Percentiles rank a stretch among this genome's conserved stretches.
Evolutionary conservation across 2,797 vertebrate genomes (phyloP).

Genomic region (Bradypodion ventrale): DNA sequence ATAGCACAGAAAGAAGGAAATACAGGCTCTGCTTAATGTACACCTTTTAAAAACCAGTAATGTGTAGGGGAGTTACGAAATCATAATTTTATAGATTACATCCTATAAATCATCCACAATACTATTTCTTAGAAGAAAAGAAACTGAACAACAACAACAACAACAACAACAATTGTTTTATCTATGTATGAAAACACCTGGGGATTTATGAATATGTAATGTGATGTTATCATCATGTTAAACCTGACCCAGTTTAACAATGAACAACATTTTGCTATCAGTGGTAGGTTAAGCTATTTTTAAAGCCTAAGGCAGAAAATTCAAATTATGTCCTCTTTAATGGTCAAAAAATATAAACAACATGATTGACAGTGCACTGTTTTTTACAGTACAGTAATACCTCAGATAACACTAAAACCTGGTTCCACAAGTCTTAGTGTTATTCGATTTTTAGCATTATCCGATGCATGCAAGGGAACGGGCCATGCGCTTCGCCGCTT

Average conservation of each 20-base stretch:
- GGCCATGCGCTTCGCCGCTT: too few species aligned
- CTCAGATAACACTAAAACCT: too few species aligned
- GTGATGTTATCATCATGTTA: not conserved
- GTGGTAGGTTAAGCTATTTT: not conserved
- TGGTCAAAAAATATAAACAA: not conserved
- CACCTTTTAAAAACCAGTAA: not conserved
- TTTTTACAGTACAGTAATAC: too few species aligned
- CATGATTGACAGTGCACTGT: not conserved
- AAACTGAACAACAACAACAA: too few species aligned
- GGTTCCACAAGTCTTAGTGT: too few species aligned
- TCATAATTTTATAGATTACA: not conserved
- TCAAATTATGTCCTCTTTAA: not conserved
- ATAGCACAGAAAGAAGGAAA: slow-evolving; percentile 4
- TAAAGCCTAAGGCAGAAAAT: not conserved
- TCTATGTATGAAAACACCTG: not conserved
- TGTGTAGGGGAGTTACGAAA: not conserved
- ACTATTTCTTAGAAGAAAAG: not conserved
- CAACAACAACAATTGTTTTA: too few species aligned
- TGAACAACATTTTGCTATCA: not conserved
- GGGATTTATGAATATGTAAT: not conserved
- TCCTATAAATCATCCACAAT: not conserved
- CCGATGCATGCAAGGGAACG: too few species aligned
- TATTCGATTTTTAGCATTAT: too few species aligned
- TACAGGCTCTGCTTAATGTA: not conserved
- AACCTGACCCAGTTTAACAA: not conserved